A percentile compares a stretch with the other conserved stretches of the same genome.
These are phyloP conservation scores for Eugnorisma glareosa DNA, from an alignment of 2,888 invertebrate genomes.

Conservation along the genomic window DNA sequence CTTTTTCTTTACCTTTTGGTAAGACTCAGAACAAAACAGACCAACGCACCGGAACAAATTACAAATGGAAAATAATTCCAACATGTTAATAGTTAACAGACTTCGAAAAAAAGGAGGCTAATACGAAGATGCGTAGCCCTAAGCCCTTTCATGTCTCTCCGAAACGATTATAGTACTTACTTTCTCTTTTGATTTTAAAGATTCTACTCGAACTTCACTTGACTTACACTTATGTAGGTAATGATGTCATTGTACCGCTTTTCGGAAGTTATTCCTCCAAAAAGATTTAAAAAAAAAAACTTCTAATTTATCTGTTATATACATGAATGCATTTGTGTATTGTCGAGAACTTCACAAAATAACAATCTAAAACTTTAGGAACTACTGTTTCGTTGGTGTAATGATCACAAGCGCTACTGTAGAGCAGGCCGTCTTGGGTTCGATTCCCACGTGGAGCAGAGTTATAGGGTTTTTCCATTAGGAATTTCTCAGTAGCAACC, in stretches of 20 bases:
- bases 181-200: slow-evolving; percentile 3
- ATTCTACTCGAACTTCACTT: neutral
- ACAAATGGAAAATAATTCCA: neutral
- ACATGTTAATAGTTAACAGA: neutral
- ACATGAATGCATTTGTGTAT: neutral
- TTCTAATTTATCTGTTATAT: neutral
- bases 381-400: neutral
- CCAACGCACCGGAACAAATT: neutral
- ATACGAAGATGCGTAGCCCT: neutral
- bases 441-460: neutral
- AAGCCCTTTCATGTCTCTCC: neutral
- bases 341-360: neutral
- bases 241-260: slow-evolving; percentile 9
- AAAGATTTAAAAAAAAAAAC: neutral
- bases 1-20: neutral
- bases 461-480: neutral
- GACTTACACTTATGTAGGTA: neutral
- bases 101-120: neutral
- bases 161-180: neutral
- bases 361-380: neutral
- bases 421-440: neutral
- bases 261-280: neutral
- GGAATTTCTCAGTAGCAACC: neutral
- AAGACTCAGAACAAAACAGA: neutral
- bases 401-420: neutral